phyloP scores from a whole-genome alignment of 2,113 vertebrate genomes.

The Pachyramphus minor region DNA sequence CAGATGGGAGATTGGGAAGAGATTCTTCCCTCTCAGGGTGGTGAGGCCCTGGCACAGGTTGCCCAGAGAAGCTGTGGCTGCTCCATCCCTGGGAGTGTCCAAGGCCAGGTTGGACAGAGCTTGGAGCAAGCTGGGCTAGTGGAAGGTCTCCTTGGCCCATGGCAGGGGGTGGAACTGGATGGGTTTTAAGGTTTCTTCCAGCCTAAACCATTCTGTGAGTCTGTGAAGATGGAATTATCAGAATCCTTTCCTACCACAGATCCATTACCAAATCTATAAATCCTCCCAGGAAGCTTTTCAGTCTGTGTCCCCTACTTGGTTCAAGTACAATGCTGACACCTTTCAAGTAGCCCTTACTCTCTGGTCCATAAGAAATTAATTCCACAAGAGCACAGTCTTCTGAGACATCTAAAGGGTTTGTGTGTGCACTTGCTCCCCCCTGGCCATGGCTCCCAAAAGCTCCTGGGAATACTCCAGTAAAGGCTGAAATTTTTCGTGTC shows the following conservation, averaged over 20 bases:
- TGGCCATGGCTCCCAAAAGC: background rate
- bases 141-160: background rate
- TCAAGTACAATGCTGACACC: background rate
- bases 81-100: background rate
- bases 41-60: background rate
- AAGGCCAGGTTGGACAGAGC: background rate
- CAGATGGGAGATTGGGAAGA: background rate
- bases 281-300: background rate
- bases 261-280: rapidly evolving
- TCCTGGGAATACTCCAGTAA: background rate
- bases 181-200: background rate
- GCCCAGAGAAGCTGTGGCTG: background rate
- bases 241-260: background rate
- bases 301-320: background rate
- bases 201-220: background rate
- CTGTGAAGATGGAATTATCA: background rate
- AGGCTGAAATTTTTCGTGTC: background rate
- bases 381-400: background rate
- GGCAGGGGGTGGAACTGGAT: background rate
- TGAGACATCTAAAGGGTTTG: background rate
- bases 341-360: background rate
- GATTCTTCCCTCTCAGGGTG: background rate
- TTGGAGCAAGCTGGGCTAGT: background rate
- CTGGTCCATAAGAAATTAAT: background rate
- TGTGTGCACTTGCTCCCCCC: too few relatives aligned